Evolutionary conservation across 2,113 vertebrate genomes (phyloP).

Genomic region (Atractosteus spatula): DNA sequence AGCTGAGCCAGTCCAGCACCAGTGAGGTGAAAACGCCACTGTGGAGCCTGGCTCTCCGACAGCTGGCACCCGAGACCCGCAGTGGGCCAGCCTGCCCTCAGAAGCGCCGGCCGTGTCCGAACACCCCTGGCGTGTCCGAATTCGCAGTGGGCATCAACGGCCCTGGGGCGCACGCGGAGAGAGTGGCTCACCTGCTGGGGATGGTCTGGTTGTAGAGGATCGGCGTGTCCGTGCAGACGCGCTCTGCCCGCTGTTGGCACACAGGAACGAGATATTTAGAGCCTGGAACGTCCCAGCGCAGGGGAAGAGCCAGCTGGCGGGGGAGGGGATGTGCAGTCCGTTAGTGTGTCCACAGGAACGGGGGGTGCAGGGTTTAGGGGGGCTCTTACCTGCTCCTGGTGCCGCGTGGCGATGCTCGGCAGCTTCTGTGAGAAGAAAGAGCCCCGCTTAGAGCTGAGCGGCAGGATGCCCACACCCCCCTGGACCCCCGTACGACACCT

Average conservation of each 20-base stretch:
- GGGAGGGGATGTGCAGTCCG: neutral
- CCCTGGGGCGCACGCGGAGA: no score
- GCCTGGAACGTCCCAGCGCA: neutral
- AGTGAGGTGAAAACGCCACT: no score
- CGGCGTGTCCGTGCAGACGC: conserved; percentile 47
- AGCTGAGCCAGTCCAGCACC: no score
- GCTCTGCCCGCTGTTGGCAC: conserved; percentile 40
- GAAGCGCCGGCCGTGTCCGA: no score
- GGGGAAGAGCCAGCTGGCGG: neutral
- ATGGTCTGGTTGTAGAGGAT: conserved; percentile 49
- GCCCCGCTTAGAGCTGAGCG: neutral
- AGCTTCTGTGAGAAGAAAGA: conserved; percentile 34
- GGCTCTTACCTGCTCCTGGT: conserved; percentile 50
- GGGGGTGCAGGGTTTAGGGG: neutral
- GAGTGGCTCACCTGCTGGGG: conserved; percentile 55
- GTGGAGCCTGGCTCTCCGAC: no score
- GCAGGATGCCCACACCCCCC: neutral
- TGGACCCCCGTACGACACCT: conserved; percentile 35
- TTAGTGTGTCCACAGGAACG: neutral
- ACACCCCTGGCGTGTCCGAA: no score
- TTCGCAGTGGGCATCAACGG: no score
- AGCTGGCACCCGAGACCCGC: no score
- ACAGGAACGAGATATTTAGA: neutral
- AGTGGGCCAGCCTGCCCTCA: no score
- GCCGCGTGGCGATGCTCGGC: conserved; percentile 41